Evolutionary conservation across 2,888 invertebrate species (phyloP), one percentile per base, ranked within the genome.

Genomic region (Drosophila infuscata): DNA sequence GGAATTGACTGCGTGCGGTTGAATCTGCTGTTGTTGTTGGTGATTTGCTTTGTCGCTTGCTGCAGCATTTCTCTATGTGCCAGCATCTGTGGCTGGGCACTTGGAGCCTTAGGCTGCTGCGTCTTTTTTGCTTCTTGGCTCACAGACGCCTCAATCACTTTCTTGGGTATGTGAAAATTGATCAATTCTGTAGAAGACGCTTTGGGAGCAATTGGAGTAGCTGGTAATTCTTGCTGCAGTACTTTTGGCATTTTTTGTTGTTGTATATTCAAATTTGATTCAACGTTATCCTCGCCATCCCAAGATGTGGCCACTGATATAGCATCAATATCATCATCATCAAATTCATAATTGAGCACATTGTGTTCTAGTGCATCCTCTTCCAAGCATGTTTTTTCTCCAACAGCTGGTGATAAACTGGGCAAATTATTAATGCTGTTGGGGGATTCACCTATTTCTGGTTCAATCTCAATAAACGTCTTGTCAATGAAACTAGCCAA

Each of bases 301-400:
- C 83, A 85, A 2, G 86, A 83, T 29, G 83, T 69, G 1, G 58
- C 49, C 29, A 86, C 70, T 6, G 86, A 83, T 6, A 86, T 35
- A 0, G 51, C 54, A 61, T 86, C 85, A 38, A 29, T 38, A 11
- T 58, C 65, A 30, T 66, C 71, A 33, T 59, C 71, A 2, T 60
- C 61, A 8, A 20, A 3, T 3, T 83, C 82, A 60, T 70, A 88
- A 58, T 71, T 58, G 0, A 77, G 43, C 15, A 15, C 63, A 36
- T 59, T 57, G 8, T 78, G 32, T 8, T 51, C 11, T 4, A 41
- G 12, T 2, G 32, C n/a, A 3, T 71, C 67, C 9, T 57, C 3
- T 1, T 74, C 66, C 15, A 87, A 56, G 0, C 74, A 66, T 0
- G 78, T 62, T 33, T 70, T 69, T 3, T 35, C 53, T 0, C 35